Conservation (phyloP, 2,888 invertebrate species). For the Hedychridium roseum region DNA sequence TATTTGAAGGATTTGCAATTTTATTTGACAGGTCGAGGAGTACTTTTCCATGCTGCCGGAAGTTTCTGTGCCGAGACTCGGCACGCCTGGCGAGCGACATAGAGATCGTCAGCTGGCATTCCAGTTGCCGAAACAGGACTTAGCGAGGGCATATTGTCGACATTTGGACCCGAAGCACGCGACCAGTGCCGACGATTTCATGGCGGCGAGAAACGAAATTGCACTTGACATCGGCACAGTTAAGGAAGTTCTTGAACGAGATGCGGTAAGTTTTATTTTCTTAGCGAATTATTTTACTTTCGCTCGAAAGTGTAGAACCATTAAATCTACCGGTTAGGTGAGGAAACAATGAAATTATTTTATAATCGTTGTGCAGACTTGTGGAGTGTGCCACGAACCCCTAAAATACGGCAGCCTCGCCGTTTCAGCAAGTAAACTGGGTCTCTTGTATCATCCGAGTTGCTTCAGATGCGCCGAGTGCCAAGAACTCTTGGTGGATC, state of each 20-base stretch:
- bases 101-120: conserved; percentile 83
- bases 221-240: conserved; percentile 89
- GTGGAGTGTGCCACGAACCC: conserved; percentile 82
- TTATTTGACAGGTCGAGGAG: conserved; percentile 79
- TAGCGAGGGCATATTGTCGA: conserved; percentile 87
- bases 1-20: conserved; percentile 5
- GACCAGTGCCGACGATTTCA: conserved; percentile 91
- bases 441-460: conserved; percentile 86
- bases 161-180: conserved; percentile 82
- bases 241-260: conserved; percentile 54
- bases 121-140: conserved; percentile 94
- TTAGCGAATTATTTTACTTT: too few species aligned
- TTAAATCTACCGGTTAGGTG: too few species aligned
- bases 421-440: conserved; percentile 85
- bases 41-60: conserved; percentile 89
- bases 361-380: conserved; percentile 79
- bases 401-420: conserved; percentile 83
- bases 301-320: too few species aligned
- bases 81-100: conserved; percentile 81
- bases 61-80: conserved; percentile 72
- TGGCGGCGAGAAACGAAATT: conserved; percentile 92
- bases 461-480: conserved; percentile 93
- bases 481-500: conserved; percentile 92
- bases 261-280: conserved; percentile 43
- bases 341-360: too few species aligned